Percentiles rank a stretch among this genome's conserved stretches.
Evolutionary conservation across 2,113 vertebrate species (phyloP).

Genomic region (Pardalotus punctatus): DNA sequence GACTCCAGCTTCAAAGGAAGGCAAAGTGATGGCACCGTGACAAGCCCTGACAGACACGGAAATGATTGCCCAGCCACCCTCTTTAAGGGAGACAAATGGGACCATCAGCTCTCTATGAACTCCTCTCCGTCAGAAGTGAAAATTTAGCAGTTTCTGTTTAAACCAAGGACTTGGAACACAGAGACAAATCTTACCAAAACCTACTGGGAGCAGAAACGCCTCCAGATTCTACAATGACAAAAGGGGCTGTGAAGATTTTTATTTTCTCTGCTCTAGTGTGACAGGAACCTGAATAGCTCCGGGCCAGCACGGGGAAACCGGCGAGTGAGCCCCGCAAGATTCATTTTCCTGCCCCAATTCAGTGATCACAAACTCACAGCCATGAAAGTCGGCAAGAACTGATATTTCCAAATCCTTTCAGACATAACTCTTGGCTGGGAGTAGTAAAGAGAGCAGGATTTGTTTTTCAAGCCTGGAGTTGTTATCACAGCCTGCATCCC

Average conservation of each 20-base stretch:
- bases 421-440: background rate
- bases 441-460: background rate
- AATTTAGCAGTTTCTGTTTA: background rate
- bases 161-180: background rate
- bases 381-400: background rate
- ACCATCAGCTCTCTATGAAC: background rate
- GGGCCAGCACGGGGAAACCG: background rate
- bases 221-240: background rate
- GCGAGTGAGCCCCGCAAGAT: background rate
- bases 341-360: background rate
- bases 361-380: background rate
- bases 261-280: background rate
- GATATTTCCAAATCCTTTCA: background rate
- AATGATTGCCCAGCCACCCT: background rate
- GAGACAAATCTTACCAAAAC: background rate
- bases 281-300: background rate
- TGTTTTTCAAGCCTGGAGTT: background rate
- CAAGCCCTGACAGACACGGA: background rate
- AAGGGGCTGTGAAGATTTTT: constrained; percentile 22
- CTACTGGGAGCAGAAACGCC: background rate
- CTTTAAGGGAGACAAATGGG: constrained; percentile 23
- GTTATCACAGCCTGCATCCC: background rate
- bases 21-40: background rate
- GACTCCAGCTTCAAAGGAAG: background rate
- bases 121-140: background rate